Evolutionary conservation across 2,888 invertebrate genomes (phyloP), one percentile per base, ranked within the genome.

Genomic region (Tenthredo notha): DNA sequence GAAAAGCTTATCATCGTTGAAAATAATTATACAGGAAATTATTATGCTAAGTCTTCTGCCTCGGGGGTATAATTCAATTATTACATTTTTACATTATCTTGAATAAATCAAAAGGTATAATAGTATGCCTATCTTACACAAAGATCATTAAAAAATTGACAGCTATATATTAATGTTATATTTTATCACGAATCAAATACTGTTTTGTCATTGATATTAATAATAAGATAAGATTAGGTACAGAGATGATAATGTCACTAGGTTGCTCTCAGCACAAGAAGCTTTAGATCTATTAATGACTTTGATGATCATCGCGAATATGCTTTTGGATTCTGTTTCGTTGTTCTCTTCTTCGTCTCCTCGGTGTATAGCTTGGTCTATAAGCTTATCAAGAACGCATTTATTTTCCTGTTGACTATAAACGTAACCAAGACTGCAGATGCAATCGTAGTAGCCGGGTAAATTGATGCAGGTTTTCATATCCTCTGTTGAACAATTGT

Each of bases 401-500:
- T 61, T 67, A 18, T 84, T 86, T 5, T 54, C 77, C 21, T 85
- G 65, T 1, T 84, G 0, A 43, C 87, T 87, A 86, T 90, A 90
- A 37, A 88, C 86, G 84, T 88, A 88, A 29, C 91, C 91, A 58
- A 90, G 86, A 18, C 82, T 86, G 85, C 92, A 92, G 21, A 90
- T 80, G 75, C 92, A 92, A 37, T 87, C 88, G 84, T 87, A 91
- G 65, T 87, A 47, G 21, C 95, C 95, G 0, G 94, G 94, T 77
- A 95, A 88, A 92, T 96, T 96, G 83, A 96, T 88, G 90, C 96
- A 96, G 84, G 93, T 93, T 90, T 96, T 94, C 0, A 94, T 92
- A 29, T 88, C 86, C 0, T 88, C 89, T 72, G 94, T 89, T 25
- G 92, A 91, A 88, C 95, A 95, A 86, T 92, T 91, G 88, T 95